Conservation (phyloP, 1,140 invertebrate species). For the Drosophila pseudoananassae region DNA sequence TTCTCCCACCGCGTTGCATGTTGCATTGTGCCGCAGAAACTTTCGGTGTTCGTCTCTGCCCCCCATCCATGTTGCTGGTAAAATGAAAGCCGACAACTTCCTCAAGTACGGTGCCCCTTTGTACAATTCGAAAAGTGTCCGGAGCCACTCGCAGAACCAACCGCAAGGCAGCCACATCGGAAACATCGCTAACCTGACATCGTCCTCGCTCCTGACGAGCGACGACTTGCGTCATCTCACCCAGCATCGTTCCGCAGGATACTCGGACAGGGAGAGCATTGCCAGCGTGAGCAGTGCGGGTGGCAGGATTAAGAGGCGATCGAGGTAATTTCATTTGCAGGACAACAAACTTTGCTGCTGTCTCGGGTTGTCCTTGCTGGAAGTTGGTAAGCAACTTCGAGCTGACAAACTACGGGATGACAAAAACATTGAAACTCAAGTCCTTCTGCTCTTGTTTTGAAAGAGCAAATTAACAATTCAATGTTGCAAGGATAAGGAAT, state of each 20-base stretch:
- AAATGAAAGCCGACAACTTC: constrained; percentile 83
- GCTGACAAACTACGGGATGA: constrained; percentile 5
- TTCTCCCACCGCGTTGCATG: constrained; percentile 56
- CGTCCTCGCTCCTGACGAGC: constrained; percentile 53
- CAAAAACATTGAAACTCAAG: constrained; percentile 20
- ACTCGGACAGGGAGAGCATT: constrained; percentile 72
- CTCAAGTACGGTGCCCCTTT: constrained; percentile 74
- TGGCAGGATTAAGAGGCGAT: constrained; percentile 60
- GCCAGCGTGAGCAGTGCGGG: constrained; percentile 64
- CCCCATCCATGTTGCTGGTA: constrained; percentile 47
- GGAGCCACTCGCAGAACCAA: constrained; percentile 65
- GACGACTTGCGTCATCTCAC: constrained; percentile 65
- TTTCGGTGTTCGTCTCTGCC: constrained; percentile 38
- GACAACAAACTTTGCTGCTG: constrained; percentile 12
- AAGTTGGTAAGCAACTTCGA: not conserved
- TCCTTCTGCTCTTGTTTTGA: not conserved
- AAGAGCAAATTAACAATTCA: constrained; percentile 17
- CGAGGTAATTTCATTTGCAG: constrained; percentile 42
- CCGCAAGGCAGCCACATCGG: constrained; percentile 52
- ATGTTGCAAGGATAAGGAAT: not conserved
- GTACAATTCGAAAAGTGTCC: constrained; percentile 69
- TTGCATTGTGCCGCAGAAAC: constrained; percentile 56
- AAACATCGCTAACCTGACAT: constrained; percentile 43
- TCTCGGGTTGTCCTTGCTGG: not conserved
- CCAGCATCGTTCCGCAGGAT: constrained; percentile 40